Evolutionary conservation across 1,140 invertebrate genomes (phyloP).

Genomic region (Contarinia nasturtii): DNA sequence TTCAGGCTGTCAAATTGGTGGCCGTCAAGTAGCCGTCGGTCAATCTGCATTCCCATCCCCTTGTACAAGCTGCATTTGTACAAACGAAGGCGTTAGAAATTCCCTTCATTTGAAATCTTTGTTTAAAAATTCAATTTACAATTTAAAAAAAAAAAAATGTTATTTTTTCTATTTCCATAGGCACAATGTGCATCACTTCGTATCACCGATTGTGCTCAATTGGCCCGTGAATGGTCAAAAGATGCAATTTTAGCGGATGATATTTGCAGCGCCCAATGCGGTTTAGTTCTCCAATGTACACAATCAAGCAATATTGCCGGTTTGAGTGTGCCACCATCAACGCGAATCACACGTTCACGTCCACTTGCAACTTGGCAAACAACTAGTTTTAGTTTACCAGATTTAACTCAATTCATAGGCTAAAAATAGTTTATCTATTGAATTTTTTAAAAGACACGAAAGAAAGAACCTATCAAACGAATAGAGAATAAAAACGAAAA

Average conservation of each 20-base stretch:
- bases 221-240: slow-evolving; percentile 59
- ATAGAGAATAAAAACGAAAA: no score
- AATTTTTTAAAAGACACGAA: no score
- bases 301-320: slow-evolving; percentile 9
- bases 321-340: slow-evolving; percentile 13
- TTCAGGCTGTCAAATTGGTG: slow-evolving; percentile 62
- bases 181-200: slow-evolving; percentile 74
- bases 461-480: no score
- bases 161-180: slow-evolving; percentile 30
- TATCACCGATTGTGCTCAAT: slow-evolving; percentile 68
- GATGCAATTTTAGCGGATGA: slow-evolving; percentile 68
- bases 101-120: no score
- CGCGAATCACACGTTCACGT: slow-evolving; percentile 19
- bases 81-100: slow-evolving; percentile 64
- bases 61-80: slow-evolving; percentile 74
- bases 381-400: slow-evolving; percentile 34
- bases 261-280: slow-evolving; percentile 78
- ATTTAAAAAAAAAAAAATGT: no score
- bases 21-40: slow-evolving; percentile 50
- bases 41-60: slow-evolving; percentile 66
- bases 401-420: slow-evolving; percentile 40
- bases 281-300: slow-evolving; percentile 18
- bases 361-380: slow-evolving; percentile 13
- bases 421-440: no score
- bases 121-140: no score